Evolutionary conservation across 2,113 vertebrate genomes (phyloP), one percentile per base, ranked within the genome.

Genomic region (Actinemys pallida): DNA sequence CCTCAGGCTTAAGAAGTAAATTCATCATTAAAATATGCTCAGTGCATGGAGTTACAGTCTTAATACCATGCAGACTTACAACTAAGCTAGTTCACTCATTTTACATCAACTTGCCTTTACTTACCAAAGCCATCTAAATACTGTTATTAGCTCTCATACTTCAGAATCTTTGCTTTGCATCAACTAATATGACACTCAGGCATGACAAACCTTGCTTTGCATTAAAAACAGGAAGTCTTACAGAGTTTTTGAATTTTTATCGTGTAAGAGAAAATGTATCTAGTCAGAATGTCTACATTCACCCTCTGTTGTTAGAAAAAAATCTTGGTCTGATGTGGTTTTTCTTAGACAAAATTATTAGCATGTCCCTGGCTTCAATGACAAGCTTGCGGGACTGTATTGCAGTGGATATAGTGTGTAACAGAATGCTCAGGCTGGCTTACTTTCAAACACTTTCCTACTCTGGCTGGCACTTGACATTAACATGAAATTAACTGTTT

Each of bases 41-140:
- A 45, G n/a, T 72, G 29, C 72, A 69, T 89, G 59, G 42, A 76
- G 87, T 96, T 94, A 54, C 75, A 84, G 27, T 94, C 35, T 93
- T 96, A 92, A 93, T 96, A 84, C 86, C 81, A 93, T 94, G 59
- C 96, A 94, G 82, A 95, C 65, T 94, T 92, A 81, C 13, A 95
- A 84, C 90, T 96, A 89, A 89, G 25, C 5, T 19, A 87, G n/a
- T 93, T 96, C 4, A 65, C 95, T 96, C 89, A 83, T 91, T 96
- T 95, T 47, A 1, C 84, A 13, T 90, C 65, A 92, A 69, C 75
- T 93, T 95, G 42, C 49, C 87, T 3, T 96, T 92, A 78, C 75
- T 86, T 85, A 54, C 90, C 86, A 86, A 84, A 86, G 62, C 90
- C 45, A 93, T 93, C 90, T 90, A 59, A 89, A 89, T 92, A 84